These are phyloP conservation scores for Busseola fusca DNA, from an alignment of 2,888 invertebrate species.

Conservation along the genomic window DNA sequence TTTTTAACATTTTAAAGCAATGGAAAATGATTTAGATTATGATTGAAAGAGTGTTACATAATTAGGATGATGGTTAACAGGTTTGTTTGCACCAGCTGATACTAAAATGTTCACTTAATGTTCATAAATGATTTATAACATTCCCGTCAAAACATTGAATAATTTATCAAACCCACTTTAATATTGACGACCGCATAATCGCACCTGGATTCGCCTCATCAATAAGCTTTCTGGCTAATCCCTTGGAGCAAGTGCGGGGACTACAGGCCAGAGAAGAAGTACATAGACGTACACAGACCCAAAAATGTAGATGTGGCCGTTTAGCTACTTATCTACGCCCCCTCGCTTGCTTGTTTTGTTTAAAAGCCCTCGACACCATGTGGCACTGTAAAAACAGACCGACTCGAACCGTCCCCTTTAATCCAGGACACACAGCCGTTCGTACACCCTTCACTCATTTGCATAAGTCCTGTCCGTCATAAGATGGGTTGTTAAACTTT, in stretches of 20 bases:
- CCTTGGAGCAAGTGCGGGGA: slow-evolving; percentile 34
- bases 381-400: slow-evolving; percentile 84
- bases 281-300: slow-evolving; percentile 34
- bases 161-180: slow-evolving; percentile 39
- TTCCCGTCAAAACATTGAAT: slow-evolving; percentile 29
- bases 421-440: slow-evolving; percentile 77
- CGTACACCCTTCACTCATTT: slow-evolving; percentile 84
- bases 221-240: slow-evolving; percentile 51
- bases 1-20: not conserved
- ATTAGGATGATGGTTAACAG: not conserved
- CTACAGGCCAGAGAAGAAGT: slow-evolving; percentile 29
- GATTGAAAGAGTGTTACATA: not conserved
- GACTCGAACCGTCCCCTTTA: slow-evolving; percentile 76
- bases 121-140: slow-evolving; percentile 36
- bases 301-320: slow-evolving; percentile 63
- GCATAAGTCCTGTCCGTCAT: slow-evolving; percentile 85
- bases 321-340: slow-evolving; percentile 69
- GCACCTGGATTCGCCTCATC: slow-evolving; percentile 48
- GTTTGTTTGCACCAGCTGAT: slow-evolving; percentile 1
- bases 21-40: not conserved
- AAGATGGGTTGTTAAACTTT: slow-evolving; percentile 83
- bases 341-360: slow-evolving; percentile 71
- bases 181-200: slow-evolving; percentile 48
- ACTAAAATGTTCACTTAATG: slow-evolving; percentile 20
- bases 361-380: slow-evolving; percentile 79